phyloP scores from a whole-genome alignment of 2,888 invertebrate genomes.

The Ceraclea dissimilis region DNA sequence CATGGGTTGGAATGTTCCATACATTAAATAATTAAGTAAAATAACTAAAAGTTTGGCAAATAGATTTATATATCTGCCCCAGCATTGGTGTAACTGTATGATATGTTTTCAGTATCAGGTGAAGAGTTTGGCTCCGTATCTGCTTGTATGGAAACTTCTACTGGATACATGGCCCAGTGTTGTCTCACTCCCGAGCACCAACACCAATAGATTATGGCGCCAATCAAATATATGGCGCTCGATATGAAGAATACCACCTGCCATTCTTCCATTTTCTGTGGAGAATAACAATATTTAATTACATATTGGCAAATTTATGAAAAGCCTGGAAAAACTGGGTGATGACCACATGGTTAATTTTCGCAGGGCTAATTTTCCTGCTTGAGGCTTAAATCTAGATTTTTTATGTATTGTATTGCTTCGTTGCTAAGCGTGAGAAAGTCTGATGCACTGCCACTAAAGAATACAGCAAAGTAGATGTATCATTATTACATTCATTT shows the following conservation, averaged over 20 bases:
- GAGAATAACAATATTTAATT: constrained; percentile 24
- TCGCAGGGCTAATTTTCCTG: no score
- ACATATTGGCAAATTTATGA: not conserved
- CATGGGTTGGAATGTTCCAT: no score
- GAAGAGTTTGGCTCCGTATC: constrained; percentile 29
- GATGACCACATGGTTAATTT: no score
- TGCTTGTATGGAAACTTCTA: constrained; percentile 39
- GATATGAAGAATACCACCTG: constrained; percentile 79
- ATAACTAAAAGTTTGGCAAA: no score
- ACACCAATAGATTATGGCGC: constrained; percentile 74
- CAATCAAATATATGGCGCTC: constrained; percentile 72
- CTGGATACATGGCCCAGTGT: constrained; percentile 62
- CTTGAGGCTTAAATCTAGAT: no score
- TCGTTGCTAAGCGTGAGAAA: no score
- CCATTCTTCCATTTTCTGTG: constrained; percentile 72
- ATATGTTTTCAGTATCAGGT: constrained; percentile 17
- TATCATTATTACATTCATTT: no score
- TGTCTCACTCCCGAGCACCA: constrained; percentile 74
- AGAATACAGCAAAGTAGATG: no score
- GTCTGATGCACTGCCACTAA: no score
- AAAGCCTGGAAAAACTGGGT: no score
- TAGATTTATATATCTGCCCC: constrained; percentile 10
- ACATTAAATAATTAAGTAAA: no score
- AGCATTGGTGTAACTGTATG: constrained; percentile 17
- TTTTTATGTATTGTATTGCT: no score